Conservation (phyloP, 2,113 vertebrate species). For the Platichthys flesus region DNA sequence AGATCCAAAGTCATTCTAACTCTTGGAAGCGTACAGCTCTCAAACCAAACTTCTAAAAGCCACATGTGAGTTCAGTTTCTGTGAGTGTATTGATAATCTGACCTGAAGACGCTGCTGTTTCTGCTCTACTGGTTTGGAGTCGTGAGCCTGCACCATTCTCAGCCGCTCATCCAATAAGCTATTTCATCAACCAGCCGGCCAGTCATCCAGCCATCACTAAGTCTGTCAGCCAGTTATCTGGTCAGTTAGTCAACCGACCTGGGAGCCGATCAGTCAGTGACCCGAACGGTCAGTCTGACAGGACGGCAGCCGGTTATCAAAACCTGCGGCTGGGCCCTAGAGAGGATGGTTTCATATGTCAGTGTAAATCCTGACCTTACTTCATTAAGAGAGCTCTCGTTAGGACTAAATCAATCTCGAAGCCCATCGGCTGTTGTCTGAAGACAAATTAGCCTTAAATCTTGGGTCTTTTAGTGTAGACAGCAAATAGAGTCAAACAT, state of each 20-base stretch:
- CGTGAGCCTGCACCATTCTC: conserved; percentile 50
- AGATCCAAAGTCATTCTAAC: conserved; percentile 36
- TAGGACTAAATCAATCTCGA: too few species aligned
- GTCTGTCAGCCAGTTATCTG: conserved; percentile 73
- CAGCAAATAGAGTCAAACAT: too few species aligned
- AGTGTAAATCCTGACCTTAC: conserved; percentile 3
- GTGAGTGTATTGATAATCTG: conserved; percentile 53
- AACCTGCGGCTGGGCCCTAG: conserved; percentile 12
- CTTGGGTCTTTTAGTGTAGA: too few species aligned
- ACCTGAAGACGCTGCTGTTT: conserved; percentile 39
- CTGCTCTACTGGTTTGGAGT: conserved; percentile 49
- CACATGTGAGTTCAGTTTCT: not conserved
- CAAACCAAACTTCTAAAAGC: conserved; percentile 25
- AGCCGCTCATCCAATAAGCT: conserved; percentile 50
- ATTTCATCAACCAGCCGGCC: conserved; percentile 56
- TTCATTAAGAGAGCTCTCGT: not conserved
- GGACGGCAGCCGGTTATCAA: conserved; percentile 54
- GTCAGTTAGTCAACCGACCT: conserved; percentile 70
- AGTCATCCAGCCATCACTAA: conserved; percentile 66
- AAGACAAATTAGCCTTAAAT: too few species aligned
- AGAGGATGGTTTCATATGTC: not conserved
- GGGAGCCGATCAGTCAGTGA: conserved; percentile 54
- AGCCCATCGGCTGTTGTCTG: too few species aligned
- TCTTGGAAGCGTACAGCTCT: conserved; percentile 20
- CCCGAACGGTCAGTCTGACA: conserved; percentile 43